A percentile compares a stretch with the other conserved stretches of the same genome.
Conservation (phyloP, 2,888 invertebrate genomes). For the Perithous albicinctus region DNA sequence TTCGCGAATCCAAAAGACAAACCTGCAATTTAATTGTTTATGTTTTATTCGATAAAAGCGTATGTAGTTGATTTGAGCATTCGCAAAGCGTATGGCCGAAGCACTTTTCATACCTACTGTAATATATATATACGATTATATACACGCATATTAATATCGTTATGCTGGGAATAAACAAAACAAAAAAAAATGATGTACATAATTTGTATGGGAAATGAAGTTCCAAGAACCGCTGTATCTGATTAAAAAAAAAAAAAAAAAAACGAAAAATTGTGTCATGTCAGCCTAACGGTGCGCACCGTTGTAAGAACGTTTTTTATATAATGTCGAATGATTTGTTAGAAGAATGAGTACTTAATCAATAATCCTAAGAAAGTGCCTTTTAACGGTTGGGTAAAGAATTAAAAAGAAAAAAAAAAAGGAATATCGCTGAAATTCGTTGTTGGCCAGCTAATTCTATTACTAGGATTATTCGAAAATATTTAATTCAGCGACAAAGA, state of each 20-base stretch:
- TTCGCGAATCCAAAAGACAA: slow-evolving; percentile 3
- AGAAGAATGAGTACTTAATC: slow-evolving; percentile 69
- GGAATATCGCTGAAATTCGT: slow-evolving; percentile 40
- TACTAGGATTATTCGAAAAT: slow-evolving; percentile 40
- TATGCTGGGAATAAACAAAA: slow-evolving; percentile 45
- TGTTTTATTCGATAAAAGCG: slow-evolving; percentile 10
- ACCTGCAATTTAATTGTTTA: slow-evolving; percentile 45
- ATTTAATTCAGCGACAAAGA: slow-evolving; percentile 13
- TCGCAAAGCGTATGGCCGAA: slow-evolving; percentile 34
- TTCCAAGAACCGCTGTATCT: slow-evolving; percentile 47
- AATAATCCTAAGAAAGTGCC: slow-evolving; percentile 71
- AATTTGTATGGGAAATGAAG: slow-evolving; percentile 54
- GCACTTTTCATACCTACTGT: slow-evolving; percentile 49
- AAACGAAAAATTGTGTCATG: slow-evolving; percentile 32
- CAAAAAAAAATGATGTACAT: slow-evolving; percentile 58
- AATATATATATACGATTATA: slow-evolving; percentile 15
- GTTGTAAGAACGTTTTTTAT: slow-evolving; percentile 57
- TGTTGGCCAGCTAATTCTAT: slow-evolving; percentile 37
- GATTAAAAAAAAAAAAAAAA: slow-evolving; percentile 35
- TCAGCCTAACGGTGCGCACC: slow-evolving; percentile 46
- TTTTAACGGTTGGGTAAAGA: slow-evolving; percentile 63
- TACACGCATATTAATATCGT: slow-evolving; percentile 16
- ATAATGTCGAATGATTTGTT: slow-evolving; percentile 60
- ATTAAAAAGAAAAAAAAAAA: slow-evolving; percentile 20
- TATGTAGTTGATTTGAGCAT: slow-evolving; percentile 30